phyloP scores from a whole-genome alignment of 1,140 invertebrate species.

The Drosophila pectinifera region DNA sequence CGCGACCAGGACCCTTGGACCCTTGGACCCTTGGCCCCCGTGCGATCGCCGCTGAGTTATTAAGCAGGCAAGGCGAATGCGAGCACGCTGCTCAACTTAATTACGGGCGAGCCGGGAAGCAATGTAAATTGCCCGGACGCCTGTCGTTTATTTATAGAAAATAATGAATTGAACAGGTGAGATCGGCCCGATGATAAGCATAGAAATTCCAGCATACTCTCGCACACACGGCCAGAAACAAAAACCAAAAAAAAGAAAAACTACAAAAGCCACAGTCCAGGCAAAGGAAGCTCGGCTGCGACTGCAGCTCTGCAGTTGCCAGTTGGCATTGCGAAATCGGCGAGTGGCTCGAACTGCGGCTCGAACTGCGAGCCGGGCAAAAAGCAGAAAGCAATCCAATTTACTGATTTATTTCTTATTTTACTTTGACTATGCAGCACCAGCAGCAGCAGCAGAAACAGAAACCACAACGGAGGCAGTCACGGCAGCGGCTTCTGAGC shows the following conservation, averaged over 20 bases:
- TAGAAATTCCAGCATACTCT: constrained; percentile 80
- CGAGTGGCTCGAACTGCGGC: constrained; percentile 51
- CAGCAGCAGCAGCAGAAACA: constrained; percentile 40
- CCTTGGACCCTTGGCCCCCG: constrained; percentile 20
- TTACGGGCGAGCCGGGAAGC: constrained; percentile 52
- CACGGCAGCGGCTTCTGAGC: constrained; percentile 59
- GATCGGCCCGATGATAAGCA: constrained; percentile 79
- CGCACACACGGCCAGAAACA: constrained; percentile 25
- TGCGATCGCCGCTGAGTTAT: constrained; percentile 29
- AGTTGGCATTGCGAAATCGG: constrained; percentile 70
- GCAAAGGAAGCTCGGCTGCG: constrained; percentile 46
- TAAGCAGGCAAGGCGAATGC: constrained; percentile 35
- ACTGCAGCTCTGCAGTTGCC: constrained; percentile 33
- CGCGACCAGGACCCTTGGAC: constrained; percentile 14
- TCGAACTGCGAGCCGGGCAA: constrained; percentile 46
- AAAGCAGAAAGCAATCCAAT: constrained; percentile 80
- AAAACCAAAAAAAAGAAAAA: constrained; percentile 4
- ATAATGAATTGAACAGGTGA: constrained; percentile 83
- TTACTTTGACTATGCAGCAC: constrained; percentile 80
- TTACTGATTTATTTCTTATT: constrained; percentile 84
- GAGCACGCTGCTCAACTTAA: constrained; percentile 67
- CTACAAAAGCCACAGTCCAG: constrained; percentile 14
- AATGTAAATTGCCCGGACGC: constrained; percentile 70
- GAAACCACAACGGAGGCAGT: constrained; percentile 76
- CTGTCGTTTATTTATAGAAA: constrained; percentile 83